Conservation (phyloP, 2,888 invertebrate species). For the Sicus ferrugineus region DNA sequence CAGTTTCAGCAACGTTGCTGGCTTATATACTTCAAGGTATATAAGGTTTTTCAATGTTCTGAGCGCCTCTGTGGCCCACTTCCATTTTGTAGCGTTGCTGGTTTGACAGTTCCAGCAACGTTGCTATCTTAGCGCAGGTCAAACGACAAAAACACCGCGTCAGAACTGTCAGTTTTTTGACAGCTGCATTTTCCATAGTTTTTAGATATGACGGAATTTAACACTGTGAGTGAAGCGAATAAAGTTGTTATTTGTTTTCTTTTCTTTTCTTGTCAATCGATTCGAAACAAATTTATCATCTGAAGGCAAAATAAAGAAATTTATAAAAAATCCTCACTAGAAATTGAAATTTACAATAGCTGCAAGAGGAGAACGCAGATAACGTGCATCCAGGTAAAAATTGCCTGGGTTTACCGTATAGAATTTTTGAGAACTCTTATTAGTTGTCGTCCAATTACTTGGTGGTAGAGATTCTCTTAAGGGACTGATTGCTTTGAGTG, state of each 20-base stretch:
- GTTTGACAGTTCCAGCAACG: too few relatives aligned
- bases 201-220: constrained; percentile 23
- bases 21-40: too few relatives aligned
- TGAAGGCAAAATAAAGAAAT: not conserved
- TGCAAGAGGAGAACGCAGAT: not conserved
- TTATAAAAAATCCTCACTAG: not conserved
- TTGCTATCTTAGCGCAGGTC: too few relatives aligned
- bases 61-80: too few relatives aligned
- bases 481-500: not conserved
- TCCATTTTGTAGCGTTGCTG: too few relatives aligned
- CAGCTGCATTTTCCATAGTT: not conserved
- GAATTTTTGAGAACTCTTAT: not conserved
- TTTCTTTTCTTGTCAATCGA: constrained; percentile 21
- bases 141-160: not conserved
- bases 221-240: constrained; percentile 1
- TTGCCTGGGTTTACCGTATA: not conserved
- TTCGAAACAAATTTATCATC: constrained; percentile 14
- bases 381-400: constrained; percentile 2
- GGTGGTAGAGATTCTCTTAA: not conserved
- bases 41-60: too few relatives aligned
- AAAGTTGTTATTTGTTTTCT: constrained; percentile 6
- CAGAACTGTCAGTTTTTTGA: not conserved
- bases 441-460: not conserved
- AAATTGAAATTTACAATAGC: not conserved
- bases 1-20: too few relatives aligned